A percentile compares a stretch with the other conserved stretches of the same genome.
Evolutionary conservation across 2,797 vertebrate genomes (phyloP).

Genomic region (Phoebastria nigripes): DNA sequence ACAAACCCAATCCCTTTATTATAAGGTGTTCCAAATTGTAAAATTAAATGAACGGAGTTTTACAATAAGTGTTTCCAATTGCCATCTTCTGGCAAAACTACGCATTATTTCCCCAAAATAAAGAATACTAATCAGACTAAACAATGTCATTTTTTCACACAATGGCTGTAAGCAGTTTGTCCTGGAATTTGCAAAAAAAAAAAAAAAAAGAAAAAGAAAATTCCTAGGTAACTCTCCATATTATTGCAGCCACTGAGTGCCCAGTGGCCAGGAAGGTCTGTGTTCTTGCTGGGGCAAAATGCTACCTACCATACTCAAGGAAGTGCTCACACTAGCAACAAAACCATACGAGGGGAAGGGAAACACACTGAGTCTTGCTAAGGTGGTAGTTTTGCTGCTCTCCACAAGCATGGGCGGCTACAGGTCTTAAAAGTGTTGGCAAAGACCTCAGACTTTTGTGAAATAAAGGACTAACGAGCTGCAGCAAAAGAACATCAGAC

Average conservation of each 20-base stretch:
- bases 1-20: constrained; percentile 33
- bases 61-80: background rate
- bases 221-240: background rate
- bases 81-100: constrained; percentile 4
- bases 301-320: background rate
- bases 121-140: background rate
- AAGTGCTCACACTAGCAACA: background rate
- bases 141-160: background rate
- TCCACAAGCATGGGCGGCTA: background rate
- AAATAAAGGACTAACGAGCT: background rate
- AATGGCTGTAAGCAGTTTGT: background rate
- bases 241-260: background rate
- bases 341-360: fast-evolving
- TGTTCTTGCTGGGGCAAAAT: background rate
- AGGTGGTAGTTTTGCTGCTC: background rate
- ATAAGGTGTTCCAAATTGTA: background rate
- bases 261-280: background rate
- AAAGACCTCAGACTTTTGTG: background rate
- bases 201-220: background rate
- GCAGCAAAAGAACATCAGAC: background rate
- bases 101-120: background rate
- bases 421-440: background rate
- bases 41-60: background rate
- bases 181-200: background rate
- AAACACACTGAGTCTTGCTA: background rate